phyloP scores from a whole-genome alignment of 2,113 vertebrate genomes.

The Oreamnos americanus region DNA sequence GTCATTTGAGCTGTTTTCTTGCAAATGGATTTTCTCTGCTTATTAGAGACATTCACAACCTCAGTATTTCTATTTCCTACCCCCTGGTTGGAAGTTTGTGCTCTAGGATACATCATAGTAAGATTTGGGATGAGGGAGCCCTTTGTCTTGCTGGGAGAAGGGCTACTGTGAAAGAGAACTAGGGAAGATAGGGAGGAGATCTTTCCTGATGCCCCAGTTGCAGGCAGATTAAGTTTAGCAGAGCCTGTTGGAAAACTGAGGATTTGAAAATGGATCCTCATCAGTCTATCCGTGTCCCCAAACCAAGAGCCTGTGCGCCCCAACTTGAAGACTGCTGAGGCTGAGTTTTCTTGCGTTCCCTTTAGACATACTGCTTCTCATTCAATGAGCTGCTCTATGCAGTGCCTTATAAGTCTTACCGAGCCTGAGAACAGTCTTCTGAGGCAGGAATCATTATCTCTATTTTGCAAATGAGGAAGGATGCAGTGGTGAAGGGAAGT shows the following conservation, averaged over 20 bases:
- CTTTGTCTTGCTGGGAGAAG: neutral
- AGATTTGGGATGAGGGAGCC: neutral
- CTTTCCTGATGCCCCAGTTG: neutral
- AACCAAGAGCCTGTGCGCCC: neutral
- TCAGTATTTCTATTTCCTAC: neutral
- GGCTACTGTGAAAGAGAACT: neutral
- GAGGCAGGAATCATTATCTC: neutral
- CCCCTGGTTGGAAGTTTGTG: neutral
- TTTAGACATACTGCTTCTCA: neutral
- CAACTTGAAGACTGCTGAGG: neutral
- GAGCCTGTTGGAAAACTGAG: neutral
- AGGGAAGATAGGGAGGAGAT: neutral
- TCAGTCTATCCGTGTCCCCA: neutral
- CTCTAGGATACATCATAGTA: neutral
- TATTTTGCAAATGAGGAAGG: neutral
- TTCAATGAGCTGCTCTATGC: neutral
- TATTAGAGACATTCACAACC: neutral
- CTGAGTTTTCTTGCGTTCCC: neutral
- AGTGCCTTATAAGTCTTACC: neutral
- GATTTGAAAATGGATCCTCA: neutral
- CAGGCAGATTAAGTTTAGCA: neutral
- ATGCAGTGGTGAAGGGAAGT: neutral
- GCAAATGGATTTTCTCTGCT: neutral
- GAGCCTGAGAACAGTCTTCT: neutral
- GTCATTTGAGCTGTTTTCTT: neutral